phyloP scores from a whole-genome alignment of 2,888 invertebrate genomes.

The Mythimna impura region DNA sequence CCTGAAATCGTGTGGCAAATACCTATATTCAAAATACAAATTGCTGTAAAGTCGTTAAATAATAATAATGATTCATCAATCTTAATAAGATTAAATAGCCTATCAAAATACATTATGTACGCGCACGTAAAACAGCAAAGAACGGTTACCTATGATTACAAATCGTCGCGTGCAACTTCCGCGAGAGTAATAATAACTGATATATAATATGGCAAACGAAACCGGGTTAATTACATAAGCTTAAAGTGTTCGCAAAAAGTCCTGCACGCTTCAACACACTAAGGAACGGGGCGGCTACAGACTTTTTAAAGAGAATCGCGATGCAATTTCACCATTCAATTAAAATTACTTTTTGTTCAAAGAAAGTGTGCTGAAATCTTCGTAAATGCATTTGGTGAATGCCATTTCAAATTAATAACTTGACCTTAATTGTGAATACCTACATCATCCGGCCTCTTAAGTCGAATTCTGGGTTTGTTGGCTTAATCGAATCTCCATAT shows the following conservation, averaged over 20 bases:
- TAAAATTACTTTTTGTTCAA: constrained; percentile 51
- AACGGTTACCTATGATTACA: constrained; percentile 61
- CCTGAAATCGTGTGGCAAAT: not conserved
- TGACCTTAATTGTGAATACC: constrained; percentile 35
- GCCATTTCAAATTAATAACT: constrained; percentile 39
- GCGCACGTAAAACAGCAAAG: constrained; percentile 24
- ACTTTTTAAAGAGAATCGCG: constrained; percentile 33
- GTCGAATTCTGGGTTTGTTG: constrained; percentile 37
- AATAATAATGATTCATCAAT: constrained; percentile 10
- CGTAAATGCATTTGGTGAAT: constrained; percentile 18
- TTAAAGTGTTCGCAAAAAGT: constrained; percentile 66
- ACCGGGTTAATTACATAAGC: constrained; percentile 78
- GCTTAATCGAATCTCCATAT: constrained; percentile 23
- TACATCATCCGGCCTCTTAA: constrained; percentile 19
- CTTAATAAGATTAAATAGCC: constrained; percentile 9
- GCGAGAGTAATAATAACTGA: constrained; percentile 66
- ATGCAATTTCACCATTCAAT: constrained; percentile 48
- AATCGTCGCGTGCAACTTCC: constrained; percentile 68
- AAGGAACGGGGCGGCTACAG: constrained; percentile 29
- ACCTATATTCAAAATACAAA: not conserved
- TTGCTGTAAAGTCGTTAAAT: not conserved
- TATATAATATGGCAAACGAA: constrained; percentile 75
- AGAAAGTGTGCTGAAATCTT: constrained; percentile 51
- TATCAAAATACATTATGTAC: constrained; percentile 16
- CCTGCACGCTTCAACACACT: constrained; percentile 47